A percentile compares a stretch with the other conserved stretches of the same genome.
These are phyloP conservation scores for Hirudinaria manillensis DNA, from an alignment of 2,888 invertebrate genomes.

Conservation along the genomic window DNA sequence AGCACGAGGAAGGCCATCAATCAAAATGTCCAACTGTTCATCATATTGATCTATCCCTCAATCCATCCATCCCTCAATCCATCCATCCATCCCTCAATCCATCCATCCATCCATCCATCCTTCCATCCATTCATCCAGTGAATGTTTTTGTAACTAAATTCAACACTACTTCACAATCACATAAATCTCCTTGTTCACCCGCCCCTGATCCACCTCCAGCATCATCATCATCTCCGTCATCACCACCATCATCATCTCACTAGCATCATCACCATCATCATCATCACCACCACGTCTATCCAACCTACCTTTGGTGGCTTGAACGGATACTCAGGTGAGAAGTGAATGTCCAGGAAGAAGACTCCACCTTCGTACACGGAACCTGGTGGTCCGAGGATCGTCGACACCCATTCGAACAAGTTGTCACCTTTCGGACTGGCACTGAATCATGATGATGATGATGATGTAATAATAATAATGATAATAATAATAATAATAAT, in stretches of 20 bases:
- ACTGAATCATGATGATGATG: conserved; percentile 57
- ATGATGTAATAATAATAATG: not conserved
- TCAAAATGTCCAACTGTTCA: no score
- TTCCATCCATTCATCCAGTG: no score
- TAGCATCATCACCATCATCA: no score
- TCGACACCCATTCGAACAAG: conserved; percentile 66
- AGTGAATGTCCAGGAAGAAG: conserved; percentile 94
- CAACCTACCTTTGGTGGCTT: conserved; percentile 82
- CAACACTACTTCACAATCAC: not conserved
- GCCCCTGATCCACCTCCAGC: not conserved
- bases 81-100: no score
- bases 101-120: no score
- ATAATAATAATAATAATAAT: not conserved
- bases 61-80: no score
- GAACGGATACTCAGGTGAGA: conserved; percentile 93
- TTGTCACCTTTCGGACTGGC: conserved; percentile 97
- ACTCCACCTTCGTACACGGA: conserved; percentile 97
- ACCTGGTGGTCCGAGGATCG: conserved; percentile 86
- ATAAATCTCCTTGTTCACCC: not conserved
- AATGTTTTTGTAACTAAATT: no score
- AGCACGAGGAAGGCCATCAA: no score
- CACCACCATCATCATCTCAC: no score
- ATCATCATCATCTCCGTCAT: not conserved
- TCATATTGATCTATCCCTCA: no score
- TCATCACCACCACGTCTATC: no score